A percentile compares a stretch with the other conserved stretches of the same genome.
Evolutionary conservation across 2,888 invertebrate genomes (phyloP).

Genomic region (Caenorhabditis zanzibari): DNA sequence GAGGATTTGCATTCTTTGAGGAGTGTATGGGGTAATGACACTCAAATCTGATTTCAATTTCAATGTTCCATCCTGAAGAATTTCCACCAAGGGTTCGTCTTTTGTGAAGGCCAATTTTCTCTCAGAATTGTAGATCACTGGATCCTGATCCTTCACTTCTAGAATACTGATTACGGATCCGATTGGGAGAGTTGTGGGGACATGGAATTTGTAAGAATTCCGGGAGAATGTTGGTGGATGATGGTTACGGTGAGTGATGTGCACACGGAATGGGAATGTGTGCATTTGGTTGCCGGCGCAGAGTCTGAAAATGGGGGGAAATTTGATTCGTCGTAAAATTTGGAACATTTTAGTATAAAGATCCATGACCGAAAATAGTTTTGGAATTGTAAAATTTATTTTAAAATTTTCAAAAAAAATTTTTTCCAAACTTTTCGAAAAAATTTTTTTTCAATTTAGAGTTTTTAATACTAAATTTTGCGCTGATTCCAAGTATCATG

Average conservation of each 20-base stretch:
- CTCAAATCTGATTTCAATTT: conserved; percentile 59
- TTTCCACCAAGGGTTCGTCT: conserved; percentile 67
- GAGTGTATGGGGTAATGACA: conserved; percentile 65
- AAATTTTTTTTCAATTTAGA: no score
- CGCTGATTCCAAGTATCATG: no score
- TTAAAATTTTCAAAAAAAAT: no score
- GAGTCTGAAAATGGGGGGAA: conserved; percentile 64
- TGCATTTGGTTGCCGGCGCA: conserved; percentile 76
- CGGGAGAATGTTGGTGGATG: conserved; percentile 78
- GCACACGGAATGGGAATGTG: conserved; percentile 79
- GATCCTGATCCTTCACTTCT: conserved; percentile 75
- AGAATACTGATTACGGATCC: conserved; percentile 56
- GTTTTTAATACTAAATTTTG: no score
- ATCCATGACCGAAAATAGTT: no score
- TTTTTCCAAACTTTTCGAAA: no score
- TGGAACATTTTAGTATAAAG: no score
- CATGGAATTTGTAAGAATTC: conserved; percentile 75
- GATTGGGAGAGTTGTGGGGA: conserved; percentile 62
- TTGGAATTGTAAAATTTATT: no score
- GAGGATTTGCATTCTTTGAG: conserved; percentile 70
- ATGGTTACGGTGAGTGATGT: conserved; percentile 80
- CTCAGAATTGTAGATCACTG: conserved; percentile 83
- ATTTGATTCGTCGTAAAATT: no score
- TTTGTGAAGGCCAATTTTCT: conserved; percentile 73
- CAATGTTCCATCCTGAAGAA: conserved; percentile 69